Evolutionary conservation across 2,888 invertebrate species (phyloP), one percentile per base, ranked within the genome.

Genomic region (Athripsodes cinereus): DNA sequence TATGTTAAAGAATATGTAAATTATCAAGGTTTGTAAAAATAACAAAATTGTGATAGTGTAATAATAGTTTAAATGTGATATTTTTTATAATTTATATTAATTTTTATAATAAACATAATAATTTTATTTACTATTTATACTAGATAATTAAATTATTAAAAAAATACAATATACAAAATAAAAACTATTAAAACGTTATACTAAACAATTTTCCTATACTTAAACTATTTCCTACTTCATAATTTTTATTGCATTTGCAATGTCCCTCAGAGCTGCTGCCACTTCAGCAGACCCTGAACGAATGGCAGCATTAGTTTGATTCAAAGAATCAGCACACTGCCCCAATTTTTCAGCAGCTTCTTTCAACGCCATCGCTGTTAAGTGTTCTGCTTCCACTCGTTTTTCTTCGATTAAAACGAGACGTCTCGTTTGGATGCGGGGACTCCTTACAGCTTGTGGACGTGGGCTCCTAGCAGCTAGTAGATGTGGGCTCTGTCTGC

Each of bases 181-280:
- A n/a, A n/a, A n/a, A n/a, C n/a, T n/a, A n/a, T n/a, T n/a, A n/a
- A n/a, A n/a, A n/a, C n/a, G n/a, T n/a, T n/a, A 31, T 8, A 31
- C 11, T 31, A 11, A 8, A 31, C 6, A 31, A 31, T 8, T 8
- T 31, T 8, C 31, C 6, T n/a, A n/a, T n/a, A n/a, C n/a, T n/a
- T n/a, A n/a, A n/a, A n/a, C n/a, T n/a, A n/a, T n/a, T n/a, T n/a
- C n/a, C n/a, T n/a, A n/a, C n/a, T n/a, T n/a, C n/a, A n/a, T n/a
- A n/a, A n/a, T n/a, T n/a, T n/a, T n/a, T 46, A 46, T 11, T 16
- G 46, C 46, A 8, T 18, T 16, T 46, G 22, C 50, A 13, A 50
- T 50, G 8, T 50, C 50, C 50, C 50, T 50, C 50, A 50, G 13
- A 11, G 50, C 50, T 21, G 50, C 50, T 3, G n/a, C n/a, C n/a